phyloP scores from a whole-genome alignment of 2,113 vertebrate genomes.

The Nannospalax galili region DNA sequence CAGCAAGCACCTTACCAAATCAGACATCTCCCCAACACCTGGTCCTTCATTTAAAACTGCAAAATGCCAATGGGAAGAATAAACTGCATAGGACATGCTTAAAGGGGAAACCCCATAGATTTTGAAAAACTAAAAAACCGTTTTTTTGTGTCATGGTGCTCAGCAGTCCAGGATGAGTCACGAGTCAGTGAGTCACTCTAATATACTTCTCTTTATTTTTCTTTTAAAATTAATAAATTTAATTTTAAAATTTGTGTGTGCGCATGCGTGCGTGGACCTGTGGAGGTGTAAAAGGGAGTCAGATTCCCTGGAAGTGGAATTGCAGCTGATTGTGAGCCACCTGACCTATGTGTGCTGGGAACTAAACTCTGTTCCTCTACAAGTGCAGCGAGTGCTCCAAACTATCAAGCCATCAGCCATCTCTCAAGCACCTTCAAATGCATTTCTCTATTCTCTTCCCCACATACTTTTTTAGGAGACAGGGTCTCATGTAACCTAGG shows the following conservation, averaged over 20 bases:
- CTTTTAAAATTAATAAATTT: no score
- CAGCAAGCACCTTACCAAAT: neutral
- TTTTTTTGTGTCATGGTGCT: neutral
- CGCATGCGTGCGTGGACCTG: no score
- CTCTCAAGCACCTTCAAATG: no score
- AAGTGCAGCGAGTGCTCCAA: neutral
- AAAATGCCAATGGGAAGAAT: neutral
- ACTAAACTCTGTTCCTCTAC: neutral
- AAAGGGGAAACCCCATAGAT: neutral
- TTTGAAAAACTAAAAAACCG: no score
- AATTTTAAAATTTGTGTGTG: no score
- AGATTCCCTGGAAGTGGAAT: neutral
- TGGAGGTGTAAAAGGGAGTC: neutral
- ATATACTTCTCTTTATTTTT: no score
- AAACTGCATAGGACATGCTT: neutral
- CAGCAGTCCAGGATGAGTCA: neutral
- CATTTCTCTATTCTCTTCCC: no score
- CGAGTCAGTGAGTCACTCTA: neutral
- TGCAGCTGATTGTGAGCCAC: neutral
- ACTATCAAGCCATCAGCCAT: neutral
- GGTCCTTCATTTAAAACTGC: neutral
- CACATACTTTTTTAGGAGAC: neutral
- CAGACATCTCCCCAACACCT: neutral
- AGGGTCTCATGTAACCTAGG: neutral
- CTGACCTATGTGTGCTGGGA: neutral